Conservation (phyloP, 1,140 invertebrate species). For the Caerostris extrusa region DNA sequence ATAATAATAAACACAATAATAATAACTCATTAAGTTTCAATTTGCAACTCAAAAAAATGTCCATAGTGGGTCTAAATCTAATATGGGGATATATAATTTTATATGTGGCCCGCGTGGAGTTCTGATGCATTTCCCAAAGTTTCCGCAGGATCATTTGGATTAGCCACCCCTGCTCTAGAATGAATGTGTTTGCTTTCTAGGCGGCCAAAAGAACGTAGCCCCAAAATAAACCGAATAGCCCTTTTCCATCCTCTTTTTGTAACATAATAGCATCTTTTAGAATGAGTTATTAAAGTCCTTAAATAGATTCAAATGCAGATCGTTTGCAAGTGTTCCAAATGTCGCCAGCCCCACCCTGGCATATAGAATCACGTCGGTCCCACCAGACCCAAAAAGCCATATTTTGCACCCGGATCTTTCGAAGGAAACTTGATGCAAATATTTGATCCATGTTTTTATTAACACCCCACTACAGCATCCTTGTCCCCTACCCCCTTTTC, state of each 20-base stretch:
- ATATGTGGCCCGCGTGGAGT: no score
- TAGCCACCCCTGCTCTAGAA: no score
- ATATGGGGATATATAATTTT: no score
- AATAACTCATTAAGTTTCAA: no score
- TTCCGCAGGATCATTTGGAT: no score
- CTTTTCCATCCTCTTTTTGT: background rate
- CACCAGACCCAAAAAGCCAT: background rate
- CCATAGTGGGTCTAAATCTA: no score
- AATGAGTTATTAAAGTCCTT: background rate
- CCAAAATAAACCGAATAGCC: background rate
- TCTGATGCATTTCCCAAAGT: no score
- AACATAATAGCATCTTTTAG: background rate
- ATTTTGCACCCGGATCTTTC: conserved; percentile 22
- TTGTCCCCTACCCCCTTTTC: background rate
- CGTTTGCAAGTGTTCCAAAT: background rate
- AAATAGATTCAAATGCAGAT: background rate
- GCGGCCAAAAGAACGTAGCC: background rate
- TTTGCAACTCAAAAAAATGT: no score
- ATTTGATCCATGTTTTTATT: conserved; percentile 51
- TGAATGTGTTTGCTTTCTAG: background rate
- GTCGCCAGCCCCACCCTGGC: background rate
- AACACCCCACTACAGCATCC: conserved; percentile 40
- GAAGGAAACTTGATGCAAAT: conserved; percentile 43
- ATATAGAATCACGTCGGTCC: background rate
- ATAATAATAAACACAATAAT: no score